Base-by-base conservation (phyloP, 1,140 invertebrate genomes). In the Goniozus legneri region DNA sequence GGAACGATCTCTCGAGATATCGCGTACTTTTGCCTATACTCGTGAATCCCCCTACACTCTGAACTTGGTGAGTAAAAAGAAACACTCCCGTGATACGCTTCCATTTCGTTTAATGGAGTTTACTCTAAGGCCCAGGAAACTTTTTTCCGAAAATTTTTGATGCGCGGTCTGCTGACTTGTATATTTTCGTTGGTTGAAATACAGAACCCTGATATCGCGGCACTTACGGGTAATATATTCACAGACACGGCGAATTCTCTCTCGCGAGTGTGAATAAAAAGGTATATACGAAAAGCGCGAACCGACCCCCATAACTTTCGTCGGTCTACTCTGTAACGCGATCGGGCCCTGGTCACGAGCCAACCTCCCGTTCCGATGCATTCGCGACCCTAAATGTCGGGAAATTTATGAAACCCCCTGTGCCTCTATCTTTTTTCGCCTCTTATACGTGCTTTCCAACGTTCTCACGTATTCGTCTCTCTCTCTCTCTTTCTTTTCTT, bases 251-350 rank as follows among this genome's bases (percentile, higher is more conserved):
- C 4, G 4, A 27, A 6, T 27, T 10, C n/a, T n/a, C n/a, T n/a
- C n/a, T n/a, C n/a, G n/a, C n/a, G n/a, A n/a, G n/a, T n/a, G n/a
- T n/a, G n/a, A n/a, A n/a, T n/a, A n/a, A n/a, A n/a, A 27, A 40
- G 42, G 44, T 44, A 53, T 48, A 56, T 56, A 54, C 37, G 40
- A 38, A 45, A 55, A 19, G 45, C 50, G 36, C 15, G 16, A 30
- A 35, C n/a, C 19, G 36, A 22, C 30, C 20, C 22, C 24, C 14
- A 27, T 47, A 40, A 21, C 30, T 50, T 7, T 13, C 30, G 1
- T 18, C 38, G 47, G 35, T 46, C 52, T 50, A 49, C 52, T 56
- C 50, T 46, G 54, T 54, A 56, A 56, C 47, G 52, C 54, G 52
- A 56, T 56, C 54, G 46, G n/a, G 54, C 47, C 31, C 46, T 56